Evolutionary conservation across 1,140 invertebrate genomes (phyloP).

Genomic region (Mamestra configurata): DNA sequence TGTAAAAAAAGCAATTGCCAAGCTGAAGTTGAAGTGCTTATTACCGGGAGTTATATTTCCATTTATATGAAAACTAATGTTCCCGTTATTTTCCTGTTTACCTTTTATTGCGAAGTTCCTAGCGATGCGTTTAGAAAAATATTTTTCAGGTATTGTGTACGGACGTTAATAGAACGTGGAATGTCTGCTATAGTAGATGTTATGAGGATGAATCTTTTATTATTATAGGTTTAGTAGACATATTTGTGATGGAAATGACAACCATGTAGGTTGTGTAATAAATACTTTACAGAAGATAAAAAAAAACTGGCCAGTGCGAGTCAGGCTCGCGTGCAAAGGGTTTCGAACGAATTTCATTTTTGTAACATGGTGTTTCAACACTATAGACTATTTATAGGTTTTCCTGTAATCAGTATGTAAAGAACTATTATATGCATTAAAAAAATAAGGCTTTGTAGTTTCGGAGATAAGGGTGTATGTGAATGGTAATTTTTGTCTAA

Average conservation of each 20-base stretch:
- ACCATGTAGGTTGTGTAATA: no score
- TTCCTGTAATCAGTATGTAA: no score
- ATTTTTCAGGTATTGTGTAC: constrained; percentile 29
- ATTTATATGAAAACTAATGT: constrained; percentile 54
- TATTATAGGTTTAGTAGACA: neutral
- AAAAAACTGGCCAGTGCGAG: no score
- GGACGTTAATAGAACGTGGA: constrained; percentile 20
- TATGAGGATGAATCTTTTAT: constrained; percentile 2
- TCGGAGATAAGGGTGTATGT: no score
- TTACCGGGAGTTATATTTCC: constrained; percentile 48
- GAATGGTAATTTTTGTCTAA: no score
- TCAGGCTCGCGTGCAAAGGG: no score
- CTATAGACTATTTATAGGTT: no score
- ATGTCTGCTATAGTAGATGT: constrained; percentile 12
- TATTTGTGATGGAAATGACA: neutral
- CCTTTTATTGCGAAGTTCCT: constrained; percentile 46
- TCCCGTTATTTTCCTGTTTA: constrained; percentile 46
- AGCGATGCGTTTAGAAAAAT: constrained; percentile 38
- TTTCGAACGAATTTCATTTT: no score
- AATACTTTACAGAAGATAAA: no score
- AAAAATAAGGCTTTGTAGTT: no score
- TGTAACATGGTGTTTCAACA: no score
- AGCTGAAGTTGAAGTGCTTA: constrained; percentile 51
- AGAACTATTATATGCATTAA: no score
- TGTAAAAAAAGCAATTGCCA: constrained; percentile 52